These are phyloP conservation scores for Ctenopoma kingsleyae DNA, from an alignment of 2,797 vertebrate genomes.

Conservation along the genomic window DNA sequence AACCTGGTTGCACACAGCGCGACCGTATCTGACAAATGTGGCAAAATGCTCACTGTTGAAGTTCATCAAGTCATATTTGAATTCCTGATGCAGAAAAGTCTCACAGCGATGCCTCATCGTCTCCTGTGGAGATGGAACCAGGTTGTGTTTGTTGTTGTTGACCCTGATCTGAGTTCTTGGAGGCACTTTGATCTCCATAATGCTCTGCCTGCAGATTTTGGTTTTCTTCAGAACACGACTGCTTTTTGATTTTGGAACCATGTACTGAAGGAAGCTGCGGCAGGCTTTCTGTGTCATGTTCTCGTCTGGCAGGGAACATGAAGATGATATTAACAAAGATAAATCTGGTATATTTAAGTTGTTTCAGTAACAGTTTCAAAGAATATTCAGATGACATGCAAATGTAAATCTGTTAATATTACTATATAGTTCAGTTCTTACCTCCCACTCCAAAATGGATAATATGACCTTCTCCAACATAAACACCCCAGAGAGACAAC, in stretches of 20 bases:
- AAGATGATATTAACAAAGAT: background rate
- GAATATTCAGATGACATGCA: background rate
- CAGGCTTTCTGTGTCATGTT: constrained; percentile 55
- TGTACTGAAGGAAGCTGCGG: constrained; percentile 44
- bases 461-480: constrained; percentile 45
- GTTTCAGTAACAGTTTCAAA: background rate
- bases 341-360: background rate
- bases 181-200: constrained; percentile 46
- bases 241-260: constrained; percentile 38
- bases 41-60: constrained; percentile 69
- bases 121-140: constrained; percentile 38
- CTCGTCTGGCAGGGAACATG: constrained; percentile 35
- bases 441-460: constrained; percentile 55
- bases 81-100: constrained; percentile 59
- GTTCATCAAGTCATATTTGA: constrained; percentile 57
- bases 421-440: constrained; percentile 5
- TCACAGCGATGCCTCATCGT: constrained; percentile 31
- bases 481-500: constrained; percentile 56
- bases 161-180: constrained; percentile 54
- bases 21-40: constrained; percentile 51
- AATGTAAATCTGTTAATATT: too few species aligned
- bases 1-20: constrained; percentile 47
- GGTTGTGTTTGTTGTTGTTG: constrained; percentile 57
- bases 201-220: constrained; percentile 21
- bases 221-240: constrained; percentile 41